These are phyloP conservation scores for Eclectus roratus DNA, from an alignment of 2,113 vertebrate species.

Conservation along the genomic window DNA sequence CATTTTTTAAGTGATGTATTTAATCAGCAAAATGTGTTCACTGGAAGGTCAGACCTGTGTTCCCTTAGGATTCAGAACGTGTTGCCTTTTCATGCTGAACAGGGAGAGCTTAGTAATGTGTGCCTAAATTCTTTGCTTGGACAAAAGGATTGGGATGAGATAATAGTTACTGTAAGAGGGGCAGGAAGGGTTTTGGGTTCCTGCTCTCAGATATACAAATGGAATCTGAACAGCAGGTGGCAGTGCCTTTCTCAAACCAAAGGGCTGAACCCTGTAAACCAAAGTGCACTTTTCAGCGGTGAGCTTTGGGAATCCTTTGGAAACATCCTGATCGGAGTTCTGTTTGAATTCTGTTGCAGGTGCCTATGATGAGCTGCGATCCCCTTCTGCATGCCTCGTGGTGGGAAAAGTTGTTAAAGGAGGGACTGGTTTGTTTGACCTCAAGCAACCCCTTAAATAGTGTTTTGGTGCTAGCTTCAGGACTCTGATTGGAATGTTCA, in stretches of 20 bases:
- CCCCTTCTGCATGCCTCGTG: constrained; percentile 92
- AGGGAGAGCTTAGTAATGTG: background rate
- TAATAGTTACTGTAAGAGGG: background rate
- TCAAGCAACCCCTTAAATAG: constrained; percentile 92
- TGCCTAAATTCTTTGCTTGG: background rate
- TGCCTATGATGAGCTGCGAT: constrained; percentile 83
- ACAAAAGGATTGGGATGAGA: background rate
- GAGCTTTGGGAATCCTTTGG: background rate
- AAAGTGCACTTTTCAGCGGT: background rate
- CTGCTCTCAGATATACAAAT: background rate
- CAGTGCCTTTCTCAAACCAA: background rate
- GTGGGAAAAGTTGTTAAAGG: constrained; percentile 94
- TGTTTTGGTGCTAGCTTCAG: background rate
- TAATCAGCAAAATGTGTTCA: background rate
- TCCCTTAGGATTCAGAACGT: background rate
- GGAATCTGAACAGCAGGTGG: background rate
- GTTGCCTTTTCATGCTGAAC: background rate
- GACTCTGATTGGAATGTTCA: background rate
- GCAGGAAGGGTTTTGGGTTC: background rate
- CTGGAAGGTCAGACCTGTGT: background rate
- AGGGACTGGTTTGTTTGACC: constrained; percentile 94
- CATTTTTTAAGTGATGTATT: background rate
- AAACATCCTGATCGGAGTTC: background rate
- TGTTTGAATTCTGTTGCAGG: constrained; percentile 72
- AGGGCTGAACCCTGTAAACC: background rate